Evolutionary conservation across 2,113 vertebrate species (phyloP), one percentile per base, ranked within the genome.

Genomic region (Australoheros scitulus): DNA sequence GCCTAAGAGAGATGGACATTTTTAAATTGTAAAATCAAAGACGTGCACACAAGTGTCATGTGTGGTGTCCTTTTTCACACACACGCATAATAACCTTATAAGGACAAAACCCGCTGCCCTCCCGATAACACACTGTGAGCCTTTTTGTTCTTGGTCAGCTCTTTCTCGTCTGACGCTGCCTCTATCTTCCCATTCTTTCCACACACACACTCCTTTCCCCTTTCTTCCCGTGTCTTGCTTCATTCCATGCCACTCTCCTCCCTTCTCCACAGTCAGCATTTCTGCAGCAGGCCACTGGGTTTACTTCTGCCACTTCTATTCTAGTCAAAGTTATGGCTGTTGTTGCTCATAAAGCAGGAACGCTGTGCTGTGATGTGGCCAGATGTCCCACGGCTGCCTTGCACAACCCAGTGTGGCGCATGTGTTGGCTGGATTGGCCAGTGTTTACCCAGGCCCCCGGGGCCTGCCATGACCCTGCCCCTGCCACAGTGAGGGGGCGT

Each of bases 291-390:
- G 83, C 85, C 82, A 20, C n/a, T 15, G 83, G 29, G 81, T 91
- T 89, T 83, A 32, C 47, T 86, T 70, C 77, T 47, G 78, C 85
- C 84, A 79, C 82, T 80, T 87, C 85, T 89, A 89, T 90, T 91
- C 79, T 55, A 55, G 68, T 91, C 81, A 87, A 89, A 90, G 63
- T 92, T 91, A 91, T 50, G 84, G 79, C 85, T 87, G 90, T 88
- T 91, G 86, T 89, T 89, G 89, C 87, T 89, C 92, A 88, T 93
- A 89, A 91, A 87, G 85, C 79, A 90, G 82, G 79, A 93, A 89
- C 82, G 76, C 76, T 76, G 65, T 32, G 32, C 76, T 90, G 82
- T 86, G 88, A 86, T 93, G 91, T 88, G 90, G 88, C 87, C 91
- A 92, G 87, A 93, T 90, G 91, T 89, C 88, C 84, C 87, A 87